These are phyloP conservation scores for Tenodera sinensis DNA, from an alignment of 2,888 invertebrate species.

Conservation along the genomic window DNA sequence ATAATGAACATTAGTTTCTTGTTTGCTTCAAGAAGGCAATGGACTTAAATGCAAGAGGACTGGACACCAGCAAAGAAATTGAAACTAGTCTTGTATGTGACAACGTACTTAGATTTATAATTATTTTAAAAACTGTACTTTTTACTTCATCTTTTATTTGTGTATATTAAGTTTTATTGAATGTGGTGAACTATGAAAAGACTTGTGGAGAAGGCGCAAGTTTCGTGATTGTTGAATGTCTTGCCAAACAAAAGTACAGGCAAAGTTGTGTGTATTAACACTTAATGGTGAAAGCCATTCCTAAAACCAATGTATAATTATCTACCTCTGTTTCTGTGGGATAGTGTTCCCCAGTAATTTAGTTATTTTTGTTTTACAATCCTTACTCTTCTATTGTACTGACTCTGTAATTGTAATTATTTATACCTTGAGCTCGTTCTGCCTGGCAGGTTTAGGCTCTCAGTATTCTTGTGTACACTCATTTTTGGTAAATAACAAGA, in stretches of 20 bases:
- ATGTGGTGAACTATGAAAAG: background rate
- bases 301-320: background rate
- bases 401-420: background rate
- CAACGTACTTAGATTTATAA: slow-evolving; percentile 23
- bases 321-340: slow-evolving; percentile 14
- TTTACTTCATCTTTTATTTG: background rate
- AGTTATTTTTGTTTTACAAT: background rate
- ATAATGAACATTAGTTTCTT: background rate
- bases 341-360: background rate
- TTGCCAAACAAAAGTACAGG: background rate
- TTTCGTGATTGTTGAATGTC: background rate
- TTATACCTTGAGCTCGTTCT: background rate
- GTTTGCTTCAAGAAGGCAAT: background rate
- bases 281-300: background rate
- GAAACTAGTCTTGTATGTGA: slow-evolving; percentile 27
- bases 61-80: background rate
- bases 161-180: background rate
- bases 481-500: background rate
- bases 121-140: background rate
- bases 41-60: background rate
- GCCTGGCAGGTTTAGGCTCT: background rate
- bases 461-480: background rate
- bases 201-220: background rate
- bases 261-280: background rate
- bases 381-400: background rate